Conservation (phyloP, 2,113 vertebrate genomes). For the Guaruba guarouba region DNA sequence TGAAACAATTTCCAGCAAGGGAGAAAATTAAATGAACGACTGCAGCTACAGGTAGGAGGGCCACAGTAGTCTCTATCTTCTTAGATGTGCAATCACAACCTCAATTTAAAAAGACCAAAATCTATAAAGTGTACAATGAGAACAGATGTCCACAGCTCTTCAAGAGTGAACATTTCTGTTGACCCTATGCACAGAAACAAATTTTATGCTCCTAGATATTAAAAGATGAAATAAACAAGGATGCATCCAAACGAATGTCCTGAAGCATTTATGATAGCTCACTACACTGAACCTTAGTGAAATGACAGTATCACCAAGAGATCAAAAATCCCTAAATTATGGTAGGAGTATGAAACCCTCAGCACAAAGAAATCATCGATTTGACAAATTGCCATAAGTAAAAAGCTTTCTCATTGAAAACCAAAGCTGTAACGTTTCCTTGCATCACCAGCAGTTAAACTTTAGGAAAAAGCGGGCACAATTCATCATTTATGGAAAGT, state of each 20-base stretch:
- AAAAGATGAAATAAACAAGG: not conserved
- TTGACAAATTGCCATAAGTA: not conserved
- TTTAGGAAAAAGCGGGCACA: not conserved
- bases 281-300: not conserved
- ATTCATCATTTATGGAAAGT: not conserved
- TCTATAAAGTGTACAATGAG: not conserved
- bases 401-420: not conserved
- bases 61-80: not conserved
- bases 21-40: not conserved
- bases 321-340: not conserved
- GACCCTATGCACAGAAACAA: not conserved
- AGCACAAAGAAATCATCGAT: not conserved
- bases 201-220: not conserved
- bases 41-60: not conserved
- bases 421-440: not conserved
- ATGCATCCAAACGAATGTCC: not conserved
- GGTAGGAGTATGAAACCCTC: not conserved
- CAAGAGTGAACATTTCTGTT: not conserved
- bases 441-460: not conserved
- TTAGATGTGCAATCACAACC: not conserved
- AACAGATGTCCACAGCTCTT: not conserved
- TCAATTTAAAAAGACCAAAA: not conserved
- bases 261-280: not conserved
- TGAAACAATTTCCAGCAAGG: not conserved
- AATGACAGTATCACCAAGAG: not conserved